Base-by-base conservation (phyloP, 2,797 vertebrate genomes). In the Gallinago solitaria region DNA sequence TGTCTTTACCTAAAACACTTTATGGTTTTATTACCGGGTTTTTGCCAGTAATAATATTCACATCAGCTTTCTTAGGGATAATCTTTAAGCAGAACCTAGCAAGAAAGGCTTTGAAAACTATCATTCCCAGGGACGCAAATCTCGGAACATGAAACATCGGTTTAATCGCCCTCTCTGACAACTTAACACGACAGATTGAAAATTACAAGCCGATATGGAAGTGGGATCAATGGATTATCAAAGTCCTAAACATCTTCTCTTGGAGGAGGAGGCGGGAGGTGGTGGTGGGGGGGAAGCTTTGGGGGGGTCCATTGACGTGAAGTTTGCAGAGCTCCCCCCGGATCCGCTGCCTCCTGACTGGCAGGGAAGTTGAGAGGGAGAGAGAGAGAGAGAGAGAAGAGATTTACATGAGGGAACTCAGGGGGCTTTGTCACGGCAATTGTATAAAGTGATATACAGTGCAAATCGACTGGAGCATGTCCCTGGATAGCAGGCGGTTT, bases 171-270 rank as follows among this genome's bases (percentile, higher is more conserved):
- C 96, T 96, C 95, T 95, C 95, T 98, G 98, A 98, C 98, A 98
- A 97, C 96, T 98, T 98, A 98, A 98, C 97, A 97, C 53, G 96
- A 96, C 98, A 98, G 97, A 97, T 97, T 98, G 98, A 97, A 97
- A 98, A 97, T 98, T 97, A 97, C 96, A 98, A 98, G 97, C 96
- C 39, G 83, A 97, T 98, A 97, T 97, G 97, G 97, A 98, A 98
- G 98, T 95, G 84, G 98, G 98, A 98, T 98, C 98, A 98, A 93
- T 98, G 98, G 98, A 98, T 99, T 98, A 98, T 98, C 96, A 98
- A 97, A 98, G 97, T 98, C 97, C 97, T 97, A 97, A 98, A 97
- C 97, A 97, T 98, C 98, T 98, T 96, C 96, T 93, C 94, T 90
- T 95, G 97, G 78, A 61, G 69, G 67, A 83, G 87, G 45, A 47